These are phyloP conservation scores for Moxostoma hubbsi DNA, from an alignment of 2,797 vertebrate genomes.

Conservation along the genomic window DNA sequence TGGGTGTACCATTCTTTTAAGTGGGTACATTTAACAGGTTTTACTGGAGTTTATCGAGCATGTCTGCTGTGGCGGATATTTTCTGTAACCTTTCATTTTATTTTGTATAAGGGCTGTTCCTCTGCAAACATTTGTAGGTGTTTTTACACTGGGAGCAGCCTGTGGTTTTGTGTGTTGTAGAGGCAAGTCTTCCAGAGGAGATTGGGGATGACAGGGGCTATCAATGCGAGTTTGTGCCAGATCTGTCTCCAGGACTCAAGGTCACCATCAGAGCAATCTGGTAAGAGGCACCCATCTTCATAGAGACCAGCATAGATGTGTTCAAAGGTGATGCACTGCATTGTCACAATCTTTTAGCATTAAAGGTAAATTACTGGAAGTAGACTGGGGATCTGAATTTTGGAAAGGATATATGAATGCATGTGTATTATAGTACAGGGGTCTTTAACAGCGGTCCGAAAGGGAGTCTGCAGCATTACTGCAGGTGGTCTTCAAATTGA, in stretches of 20 bases:
- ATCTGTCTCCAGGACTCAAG: constrained; percentile 90
- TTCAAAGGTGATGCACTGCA: too few species aligned
- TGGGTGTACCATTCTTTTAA: neutral
- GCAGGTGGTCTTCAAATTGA: too few species aligned
- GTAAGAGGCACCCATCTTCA: constrained; percentile 76
- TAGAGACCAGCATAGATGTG: neutral
- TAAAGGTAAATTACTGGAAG: too few species aligned
- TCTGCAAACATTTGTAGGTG: constrained; percentile 4
- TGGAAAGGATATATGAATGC: too few species aligned
- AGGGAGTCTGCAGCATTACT: too few species aligned
- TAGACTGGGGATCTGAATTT: too few species aligned
- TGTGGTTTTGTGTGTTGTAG: constrained; percentile 70
- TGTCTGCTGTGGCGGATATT: constrained; percentile 30
- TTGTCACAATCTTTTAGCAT: too few species aligned
- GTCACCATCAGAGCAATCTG: constrained; percentile 93
- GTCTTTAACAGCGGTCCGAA: too few species aligned
- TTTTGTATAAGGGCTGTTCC: too few species aligned
- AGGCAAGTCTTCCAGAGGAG: constrained; percentile 93
- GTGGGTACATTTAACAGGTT: too few species aligned
- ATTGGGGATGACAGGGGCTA: constrained; percentile 92
- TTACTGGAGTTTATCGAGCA: constrained; percentile 13
- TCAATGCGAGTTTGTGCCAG: constrained; percentile 92
- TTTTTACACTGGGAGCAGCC: constrained; percentile 30
- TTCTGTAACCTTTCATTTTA: neutral
- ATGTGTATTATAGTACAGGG: too few species aligned